Conservation (phyloP, 23 tunicate genomes). For the Ascidia mentula region DNA sequence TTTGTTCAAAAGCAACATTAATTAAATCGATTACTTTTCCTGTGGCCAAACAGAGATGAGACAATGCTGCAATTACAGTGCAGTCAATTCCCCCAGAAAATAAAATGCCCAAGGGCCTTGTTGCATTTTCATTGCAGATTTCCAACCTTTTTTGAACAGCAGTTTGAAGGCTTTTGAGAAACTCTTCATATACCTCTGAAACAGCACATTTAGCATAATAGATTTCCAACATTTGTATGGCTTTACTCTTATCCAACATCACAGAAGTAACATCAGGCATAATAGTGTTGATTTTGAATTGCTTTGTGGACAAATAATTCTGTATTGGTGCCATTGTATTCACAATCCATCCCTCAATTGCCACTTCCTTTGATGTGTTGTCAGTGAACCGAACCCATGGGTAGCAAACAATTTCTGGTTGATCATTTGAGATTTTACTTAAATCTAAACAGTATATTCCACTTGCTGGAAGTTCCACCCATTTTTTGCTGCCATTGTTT, state of each 20-base stretch:
- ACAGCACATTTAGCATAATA: background rate
- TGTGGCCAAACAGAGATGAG: conserved; percentile 38
- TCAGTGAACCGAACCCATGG: conserved; percentile 51
- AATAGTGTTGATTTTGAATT: too few species aligned
- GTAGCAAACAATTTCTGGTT: background rate
- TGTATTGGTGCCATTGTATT: background rate
- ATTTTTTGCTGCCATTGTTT: background rate
- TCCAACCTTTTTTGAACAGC: conserved; percentile 49
- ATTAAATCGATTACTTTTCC: conserved; percentile 62
- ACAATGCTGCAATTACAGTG: conserved; percentile 68
- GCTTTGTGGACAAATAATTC: too few species aligned
- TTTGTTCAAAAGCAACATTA: conserved; percentile 75
- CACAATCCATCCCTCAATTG: background rate
- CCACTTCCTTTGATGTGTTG: background rate
- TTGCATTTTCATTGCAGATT: conserved; percentile 6
- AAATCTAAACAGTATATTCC: conserved; percentile 46
- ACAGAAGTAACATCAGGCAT: too few species aligned
- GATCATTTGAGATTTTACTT: background rate
- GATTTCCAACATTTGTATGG: background rate
- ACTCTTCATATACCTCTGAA: conserved; percentile 28
- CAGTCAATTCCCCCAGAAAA: conserved; percentile 98
- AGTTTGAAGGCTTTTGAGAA: conserved; percentile 22
- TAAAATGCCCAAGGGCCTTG: conserved; percentile 52
- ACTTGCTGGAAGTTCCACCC: conserved; percentile 61
- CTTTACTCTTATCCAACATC: background rate